These are phyloP conservation scores for Mythimna impura DNA, from an alignment of 2,888 invertebrate species.

Conservation along the genomic window DNA sequence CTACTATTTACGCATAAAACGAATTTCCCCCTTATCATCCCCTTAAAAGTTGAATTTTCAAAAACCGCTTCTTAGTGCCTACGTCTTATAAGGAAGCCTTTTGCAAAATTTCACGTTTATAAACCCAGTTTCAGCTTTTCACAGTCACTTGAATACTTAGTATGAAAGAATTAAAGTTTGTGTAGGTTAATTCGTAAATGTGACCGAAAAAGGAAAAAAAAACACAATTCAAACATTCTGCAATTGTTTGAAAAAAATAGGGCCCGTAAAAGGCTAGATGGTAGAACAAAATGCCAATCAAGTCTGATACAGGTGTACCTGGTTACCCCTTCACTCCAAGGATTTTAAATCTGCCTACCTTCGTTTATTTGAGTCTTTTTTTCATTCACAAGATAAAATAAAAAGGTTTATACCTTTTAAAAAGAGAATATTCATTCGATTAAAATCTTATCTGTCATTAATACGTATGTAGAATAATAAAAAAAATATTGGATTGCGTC, in stretches of 20 bases:
- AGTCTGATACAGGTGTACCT: background rate
- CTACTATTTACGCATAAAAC: no score
- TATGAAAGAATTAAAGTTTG: conserved; percentile 3
- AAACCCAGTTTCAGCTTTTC: no score
- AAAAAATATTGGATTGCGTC: conserved; percentile 24
- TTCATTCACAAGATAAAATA: background rate
- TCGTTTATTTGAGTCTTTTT: background rate
- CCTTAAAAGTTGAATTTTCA: no score
- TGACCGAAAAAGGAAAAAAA: conserved; percentile 14
- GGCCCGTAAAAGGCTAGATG: background rate
- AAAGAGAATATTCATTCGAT: conserved; percentile 13
- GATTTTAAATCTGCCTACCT: background rate
- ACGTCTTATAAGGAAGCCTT: no score
- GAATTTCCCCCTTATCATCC: no score
- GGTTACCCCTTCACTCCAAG: background rate
- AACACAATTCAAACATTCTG: background rate
- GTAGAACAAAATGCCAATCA: background rate
- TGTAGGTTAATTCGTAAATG: conserved; percentile 3
- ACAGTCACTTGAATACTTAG: conserved; percentile 29
- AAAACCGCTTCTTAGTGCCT: no score
- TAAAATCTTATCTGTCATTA: conserved; percentile 10
- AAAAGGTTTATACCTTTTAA: background rate
- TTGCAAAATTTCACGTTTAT: no score
- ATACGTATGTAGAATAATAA: conserved; percentile 19
- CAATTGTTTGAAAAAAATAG: background rate